Evolutionary conservation across 1,140 invertebrate species (phyloP).

Genomic region (Druon quercuslanigerum): DNA sequence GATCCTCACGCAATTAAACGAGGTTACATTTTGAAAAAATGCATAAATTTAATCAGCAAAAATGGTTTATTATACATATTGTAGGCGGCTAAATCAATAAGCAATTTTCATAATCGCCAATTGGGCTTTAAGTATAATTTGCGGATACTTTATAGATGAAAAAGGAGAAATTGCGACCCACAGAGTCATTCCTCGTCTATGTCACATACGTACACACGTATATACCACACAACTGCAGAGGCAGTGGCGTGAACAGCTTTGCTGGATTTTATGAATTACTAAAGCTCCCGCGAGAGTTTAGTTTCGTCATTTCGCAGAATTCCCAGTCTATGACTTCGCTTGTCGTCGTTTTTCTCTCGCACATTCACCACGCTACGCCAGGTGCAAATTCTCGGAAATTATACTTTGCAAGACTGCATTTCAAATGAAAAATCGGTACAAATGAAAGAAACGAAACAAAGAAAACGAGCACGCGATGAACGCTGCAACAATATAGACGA

Average conservation of each 20-base stretch:
- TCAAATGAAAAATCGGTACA: slow-evolving; percentile 8
- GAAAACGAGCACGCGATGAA: background rate
- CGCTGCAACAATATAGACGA: slow-evolving; percentile 17
- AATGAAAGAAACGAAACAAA: slow-evolving; percentile 20
- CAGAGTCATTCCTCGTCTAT: slow-evolving; percentile 2
- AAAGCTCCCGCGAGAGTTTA: slow-evolving; percentile 23
- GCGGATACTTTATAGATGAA: background rate
- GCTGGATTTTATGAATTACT: slow-evolving; percentile 26
- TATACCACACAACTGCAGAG: slow-evolving; percentile 3
- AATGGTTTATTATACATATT: too few species aligned
- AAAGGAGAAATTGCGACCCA: background rate
- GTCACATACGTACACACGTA: background rate
- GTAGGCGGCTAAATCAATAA: too few species aligned
- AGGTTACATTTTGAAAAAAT: too few species aligned
- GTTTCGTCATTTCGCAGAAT: slow-evolving; percentile 26
- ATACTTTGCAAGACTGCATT: slow-evolving; percentile 26
- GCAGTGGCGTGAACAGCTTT: slow-evolving; percentile 10
- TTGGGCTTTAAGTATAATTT: too few species aligned
- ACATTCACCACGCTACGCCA: background rate
- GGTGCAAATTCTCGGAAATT: slow-evolving; percentile 30
- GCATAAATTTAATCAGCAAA: too few species aligned
- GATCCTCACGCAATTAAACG: too few species aligned
- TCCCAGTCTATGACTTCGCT: slow-evolving; percentile 16
- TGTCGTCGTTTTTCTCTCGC: background rate
- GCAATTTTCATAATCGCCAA: too few species aligned